Evolutionary conservation across 2,113 vertebrate genomes (phyloP).

Genomic region (Heteronetta atricapilla): DNA sequence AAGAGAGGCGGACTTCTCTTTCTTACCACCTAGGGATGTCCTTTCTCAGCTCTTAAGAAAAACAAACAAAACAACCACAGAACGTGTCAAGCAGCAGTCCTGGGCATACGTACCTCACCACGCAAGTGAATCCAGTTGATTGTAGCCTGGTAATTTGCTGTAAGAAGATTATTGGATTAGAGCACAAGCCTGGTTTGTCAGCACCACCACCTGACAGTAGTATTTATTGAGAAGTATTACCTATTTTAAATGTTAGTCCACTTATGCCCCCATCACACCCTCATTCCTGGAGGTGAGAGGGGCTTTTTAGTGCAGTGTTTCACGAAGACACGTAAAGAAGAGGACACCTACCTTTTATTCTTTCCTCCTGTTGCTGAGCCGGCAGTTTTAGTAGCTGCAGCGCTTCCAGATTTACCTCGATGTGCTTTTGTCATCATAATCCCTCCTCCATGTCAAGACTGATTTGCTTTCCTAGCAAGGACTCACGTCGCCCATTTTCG

Average conservation of each 20-base stretch:
- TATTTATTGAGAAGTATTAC: slow-evolving; percentile 41
- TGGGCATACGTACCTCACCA: background rate
- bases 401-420: slow-evolving; percentile 67
- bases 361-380: background rate
- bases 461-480: background rate
- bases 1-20: background rate
- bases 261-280: background rate
- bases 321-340: accelerated
- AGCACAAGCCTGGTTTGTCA: slow-evolving; percentile 56
- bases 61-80: background rate
- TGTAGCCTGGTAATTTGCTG: slow-evolving; percentile 59
- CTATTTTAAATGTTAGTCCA: slow-evolving; percentile 49
- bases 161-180: slow-evolving; percentile 76
- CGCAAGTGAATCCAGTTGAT: background rate
- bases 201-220: slow-evolving; percentile 53
- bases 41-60: background rate
- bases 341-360: background rate
- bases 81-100: background rate
- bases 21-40: background rate
- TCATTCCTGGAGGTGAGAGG: background rate
- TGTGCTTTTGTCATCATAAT: slow-evolving; percentile 63
- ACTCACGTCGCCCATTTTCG: slow-evolving; percentile 4
- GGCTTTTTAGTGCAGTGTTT: background rate
- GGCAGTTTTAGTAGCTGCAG: slow-evolving; percentile 33
- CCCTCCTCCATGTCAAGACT: slow-evolving; percentile 41